phyloP scores from a whole-genome alignment of 2,888 invertebrate genomes.

The Thysanoteuthis rhombus region DNA sequence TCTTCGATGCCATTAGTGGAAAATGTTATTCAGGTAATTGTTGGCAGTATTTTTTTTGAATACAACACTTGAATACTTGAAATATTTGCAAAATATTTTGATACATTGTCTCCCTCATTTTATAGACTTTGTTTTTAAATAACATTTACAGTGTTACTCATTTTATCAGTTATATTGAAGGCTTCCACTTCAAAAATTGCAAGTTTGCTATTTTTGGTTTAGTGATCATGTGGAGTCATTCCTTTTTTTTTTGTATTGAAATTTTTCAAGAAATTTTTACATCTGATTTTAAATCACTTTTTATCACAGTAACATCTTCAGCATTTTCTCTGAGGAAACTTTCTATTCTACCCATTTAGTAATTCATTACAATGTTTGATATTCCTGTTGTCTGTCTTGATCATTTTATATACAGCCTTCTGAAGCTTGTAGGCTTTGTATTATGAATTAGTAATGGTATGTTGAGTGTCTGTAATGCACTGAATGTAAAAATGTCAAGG shows the following conservation, averaged over 20 bases:
- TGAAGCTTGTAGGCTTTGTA: neutral
- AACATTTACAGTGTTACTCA: neutral
- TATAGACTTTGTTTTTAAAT: neutral
- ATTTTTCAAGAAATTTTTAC: neutral
- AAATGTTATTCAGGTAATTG: neutral
- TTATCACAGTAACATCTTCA: neutral
- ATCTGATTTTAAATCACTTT: neutral
- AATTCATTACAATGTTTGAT: neutral
- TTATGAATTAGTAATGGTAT: neutral
- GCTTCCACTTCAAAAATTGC: neutral
- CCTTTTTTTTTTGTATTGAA: too few relatives aligned
- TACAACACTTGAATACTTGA: too few relatives aligned
- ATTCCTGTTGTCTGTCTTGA: neutral
- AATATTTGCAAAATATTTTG: too few relatives aligned
- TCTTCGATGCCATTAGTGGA: neutral
- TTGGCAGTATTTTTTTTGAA: too few relatives aligned
- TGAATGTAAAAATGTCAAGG: neutral
- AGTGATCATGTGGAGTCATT: neutral
- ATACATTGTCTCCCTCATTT: too few relatives aligned
- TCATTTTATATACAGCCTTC: too few relatives aligned
- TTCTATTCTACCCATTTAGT: too few relatives aligned
- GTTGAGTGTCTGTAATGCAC: neutral
- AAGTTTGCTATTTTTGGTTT: neutral
- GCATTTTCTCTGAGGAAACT: neutral
- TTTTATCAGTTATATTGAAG: neutral